Evolutionary conservation across 1,140 invertebrate genomes (phyloP).

Genomic region (Akabosia matsudoensis): DNA sequence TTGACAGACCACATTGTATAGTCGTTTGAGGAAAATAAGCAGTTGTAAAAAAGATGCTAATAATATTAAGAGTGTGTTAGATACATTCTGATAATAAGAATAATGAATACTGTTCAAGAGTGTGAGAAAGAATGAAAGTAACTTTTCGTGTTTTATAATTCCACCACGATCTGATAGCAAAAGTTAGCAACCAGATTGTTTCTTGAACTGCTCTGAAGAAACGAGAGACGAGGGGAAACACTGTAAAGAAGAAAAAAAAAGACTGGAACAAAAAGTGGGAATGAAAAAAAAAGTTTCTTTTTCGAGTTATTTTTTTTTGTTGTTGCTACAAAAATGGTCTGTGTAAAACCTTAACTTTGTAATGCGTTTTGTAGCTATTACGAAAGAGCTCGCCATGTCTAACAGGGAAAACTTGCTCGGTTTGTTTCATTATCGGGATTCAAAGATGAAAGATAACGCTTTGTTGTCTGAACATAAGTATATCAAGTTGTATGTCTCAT

Average conservation of each 20-base stretch:
- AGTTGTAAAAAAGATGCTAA: background rate
- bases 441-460: background rate
- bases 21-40: no score
- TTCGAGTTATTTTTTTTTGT: background rate
- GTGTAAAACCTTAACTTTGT: background rate
- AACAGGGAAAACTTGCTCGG: background rate
- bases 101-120: background rate
- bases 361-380: background rate
- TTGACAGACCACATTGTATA: no score
- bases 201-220: background rate
- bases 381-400: background rate
- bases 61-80: background rate
- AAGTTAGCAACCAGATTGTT: background rate
- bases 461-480: no score
- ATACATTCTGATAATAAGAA: background rate
- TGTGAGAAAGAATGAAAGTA: conserved; percentile 17
- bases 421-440: no score
- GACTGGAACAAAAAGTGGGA: background rate
- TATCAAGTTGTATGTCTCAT: background rate
- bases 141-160: conserved; percentile 13
- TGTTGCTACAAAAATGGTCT: background rate
- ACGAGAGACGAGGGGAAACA: background rate
- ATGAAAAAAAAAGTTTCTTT: background rate
- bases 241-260: background rate
- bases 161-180: conserved; percentile 5